phyloP scores from a whole-genome alignment of 2,113 vertebrate species.

The Plotosus lineatus region DNA sequence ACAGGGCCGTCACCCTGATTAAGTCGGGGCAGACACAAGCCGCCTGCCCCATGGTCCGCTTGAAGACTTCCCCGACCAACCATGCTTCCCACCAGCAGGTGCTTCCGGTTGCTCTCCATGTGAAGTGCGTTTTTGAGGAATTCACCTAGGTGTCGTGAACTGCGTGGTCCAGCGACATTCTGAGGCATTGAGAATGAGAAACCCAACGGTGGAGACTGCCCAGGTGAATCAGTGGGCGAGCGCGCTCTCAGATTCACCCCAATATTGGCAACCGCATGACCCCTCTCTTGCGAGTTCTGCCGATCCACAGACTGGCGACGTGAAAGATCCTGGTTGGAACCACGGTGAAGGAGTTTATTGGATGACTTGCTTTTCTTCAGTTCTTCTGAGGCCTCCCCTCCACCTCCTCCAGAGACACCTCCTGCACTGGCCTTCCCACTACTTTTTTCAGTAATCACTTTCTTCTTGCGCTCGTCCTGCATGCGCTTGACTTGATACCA shows the following conservation, averaged over 20 bases:
- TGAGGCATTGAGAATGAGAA: constrained; percentile 88
- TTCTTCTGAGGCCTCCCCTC: constrained; percentile 78
- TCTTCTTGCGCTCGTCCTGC: constrained; percentile 96
- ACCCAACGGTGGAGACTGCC: constrained; percentile 86
- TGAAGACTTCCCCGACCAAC: constrained; percentile 75
- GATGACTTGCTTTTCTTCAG: constrained; percentile 80
- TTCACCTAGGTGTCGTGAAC: constrained; percentile 90
- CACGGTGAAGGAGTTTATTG: constrained; percentile 79
- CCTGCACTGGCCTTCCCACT: constrained; percentile 65
- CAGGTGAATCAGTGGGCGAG: constrained; percentile 88
- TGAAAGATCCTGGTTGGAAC: constrained; percentile 83
- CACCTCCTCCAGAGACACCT: constrained; percentile 33
- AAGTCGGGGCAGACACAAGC: constrained; percentile 76
- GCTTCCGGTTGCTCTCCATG: constrained; percentile 88
- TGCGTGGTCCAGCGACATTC: constrained; percentile 77
- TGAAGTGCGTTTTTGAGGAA: constrained; percentile 94
- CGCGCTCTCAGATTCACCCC: constrained; percentile 65
- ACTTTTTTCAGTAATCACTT: constrained; percentile 81
- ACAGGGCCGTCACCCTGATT: constrained; percentile 81
- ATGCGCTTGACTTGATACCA: constrained; percentile 96
- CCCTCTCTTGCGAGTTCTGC: constrained; percentile 90
- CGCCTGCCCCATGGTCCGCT: constrained; percentile 77
- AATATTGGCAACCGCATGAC: constrained; percentile 26
- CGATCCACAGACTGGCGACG: constrained; percentile 88
- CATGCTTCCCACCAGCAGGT: constrained; percentile 72